Evolutionary conservation across 1,140 invertebrate species (phyloP), one percentile per base, ranked within the genome.

Genomic region (Tetramorium alpestre): DNA sequence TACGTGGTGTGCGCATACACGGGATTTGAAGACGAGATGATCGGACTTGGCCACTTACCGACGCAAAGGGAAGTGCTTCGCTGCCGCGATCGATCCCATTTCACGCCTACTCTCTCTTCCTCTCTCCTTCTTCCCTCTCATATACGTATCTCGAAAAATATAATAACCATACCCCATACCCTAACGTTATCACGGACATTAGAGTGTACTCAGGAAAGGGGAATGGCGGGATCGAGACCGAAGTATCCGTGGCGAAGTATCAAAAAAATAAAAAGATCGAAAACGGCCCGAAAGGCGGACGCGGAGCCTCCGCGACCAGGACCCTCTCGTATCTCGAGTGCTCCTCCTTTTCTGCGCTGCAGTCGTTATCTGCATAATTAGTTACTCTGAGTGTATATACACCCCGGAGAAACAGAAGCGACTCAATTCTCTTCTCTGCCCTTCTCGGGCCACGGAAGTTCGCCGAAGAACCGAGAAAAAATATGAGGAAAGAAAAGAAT

Each of bases 281-380:
- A 88, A 89, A 89, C 86, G 16, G 54, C 16, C 64, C 51, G 44
- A 87, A 86, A 87, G 84, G 85, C 67, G 47, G 82, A 54, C 85
- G 85, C 85, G 85, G 60, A 62, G 91, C 81, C 22, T 22, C 22
- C 22, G 87, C 89, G 89, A 90, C 85, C 82, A 87, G 62, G 28
- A 88, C 89, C 88, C 89, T 89, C 10, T 84, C 91, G 88, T 92
- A 91, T 91, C 92, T 92, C 47, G 85, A 90, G 90, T 92, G 87
- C 91, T 90, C 76, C 33, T 65, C 65, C 87, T 91, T 88, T 90
- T 91, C 91, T 77, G 89, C 90, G 86, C 87, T 78, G 86, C 88
- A 51, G 87, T 69, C 87, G 90, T 93, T 93, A 94, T 94, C 93
- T 93, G 92, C 88, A 93, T 94, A 94, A 94, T 94, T 94, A 94